These are phyloP conservation scores for Rhyzopertha dominica DNA, from an alignment of 1,140 invertebrate genomes.

Conservation along the genomic window DNA sequence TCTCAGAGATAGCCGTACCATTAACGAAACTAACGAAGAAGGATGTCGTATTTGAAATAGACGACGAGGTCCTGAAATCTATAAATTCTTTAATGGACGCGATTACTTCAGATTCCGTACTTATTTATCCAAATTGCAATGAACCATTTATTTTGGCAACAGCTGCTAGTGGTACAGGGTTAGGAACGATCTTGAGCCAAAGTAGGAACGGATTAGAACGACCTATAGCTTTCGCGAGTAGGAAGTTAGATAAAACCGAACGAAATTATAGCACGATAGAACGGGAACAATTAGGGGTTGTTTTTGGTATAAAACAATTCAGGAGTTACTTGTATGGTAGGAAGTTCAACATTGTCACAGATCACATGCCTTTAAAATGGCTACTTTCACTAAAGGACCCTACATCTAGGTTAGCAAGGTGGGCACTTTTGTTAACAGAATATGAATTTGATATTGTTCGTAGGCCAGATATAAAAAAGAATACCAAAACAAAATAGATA, in stretches of 20 bases:
- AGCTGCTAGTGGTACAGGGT: slow-evolving; percentile 39
- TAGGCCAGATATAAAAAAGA: slow-evolving; percentile 43
- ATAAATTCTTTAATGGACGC: slow-evolving; percentile 43
- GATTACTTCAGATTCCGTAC: slow-evolving; percentile 41
- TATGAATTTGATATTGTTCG: slow-evolving; percentile 48
- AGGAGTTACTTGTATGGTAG: slow-evolving; percentile 12
- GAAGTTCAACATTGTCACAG: slow-evolving; percentile 12
- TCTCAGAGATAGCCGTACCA: slow-evolving; percentile 18
- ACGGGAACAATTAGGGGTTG: slow-evolving; percentile 1
- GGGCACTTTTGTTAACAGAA: slow-evolving; percentile 41
- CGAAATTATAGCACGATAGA: slow-evolving; percentile 5
- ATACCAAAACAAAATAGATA: too few relatives aligned
- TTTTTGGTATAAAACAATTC: not conserved
- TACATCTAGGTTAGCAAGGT: slow-evolving; percentile 12
- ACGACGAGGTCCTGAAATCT: slow-evolving; percentile 22
- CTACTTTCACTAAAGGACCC: slow-evolving; percentile 11
- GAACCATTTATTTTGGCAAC: slow-evolving; percentile 41
- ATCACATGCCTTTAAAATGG: slow-evolving; percentile 17
- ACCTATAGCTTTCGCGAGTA: slow-evolving; percentile 32
- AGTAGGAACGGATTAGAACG: slow-evolving; percentile 25
- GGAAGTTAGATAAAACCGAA: slow-evolving; percentile 20
- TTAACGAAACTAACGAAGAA: slow-evolving; percentile 22
- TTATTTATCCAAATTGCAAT: slow-evolving; percentile 40
- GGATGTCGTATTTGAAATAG: slow-evolving; percentile 14
- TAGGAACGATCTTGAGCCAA: slow-evolving; percentile 37